Evolutionary conservation across 2,888 invertebrate species (phyloP).

Genomic region (Amiota minor): DNA sequence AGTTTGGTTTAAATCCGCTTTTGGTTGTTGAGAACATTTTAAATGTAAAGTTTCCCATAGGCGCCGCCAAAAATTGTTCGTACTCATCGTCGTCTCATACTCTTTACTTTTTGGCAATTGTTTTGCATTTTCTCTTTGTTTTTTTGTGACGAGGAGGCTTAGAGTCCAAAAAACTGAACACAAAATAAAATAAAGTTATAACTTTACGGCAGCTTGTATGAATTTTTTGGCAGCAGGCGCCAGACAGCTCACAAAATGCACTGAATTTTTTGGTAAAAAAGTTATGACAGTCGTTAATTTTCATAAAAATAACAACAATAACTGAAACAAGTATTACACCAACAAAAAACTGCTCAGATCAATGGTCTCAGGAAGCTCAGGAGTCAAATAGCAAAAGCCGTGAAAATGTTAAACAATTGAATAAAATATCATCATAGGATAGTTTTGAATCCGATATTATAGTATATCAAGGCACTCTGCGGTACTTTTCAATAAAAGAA

Average conservation of each 20-base stretch:
- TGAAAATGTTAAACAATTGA: not conserved
- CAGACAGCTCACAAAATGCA: conserved; percentile 55
- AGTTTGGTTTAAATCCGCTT: not conserved
- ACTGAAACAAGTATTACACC: conserved; percentile 6
- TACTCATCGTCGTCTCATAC: conserved; percentile 36
- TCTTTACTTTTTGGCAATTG: conserved; percentile 33
- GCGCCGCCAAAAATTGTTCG: conserved; percentile 46
- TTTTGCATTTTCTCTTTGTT: conserved; percentile 34
- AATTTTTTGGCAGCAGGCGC: conserved; percentile 53
- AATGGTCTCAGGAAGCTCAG: no score
- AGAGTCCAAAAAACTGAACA: conserved; percentile 17
- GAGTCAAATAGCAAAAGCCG: not conserved
- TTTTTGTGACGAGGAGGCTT: conserved; percentile 49
- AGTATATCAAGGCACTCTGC: no score
- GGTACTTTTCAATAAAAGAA: no score
- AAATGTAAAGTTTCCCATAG: conserved; percentile 40
- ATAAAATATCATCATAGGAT: no score
- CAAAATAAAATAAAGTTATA: conserved; percentile 52
- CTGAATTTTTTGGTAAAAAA: conserved; percentile 48
- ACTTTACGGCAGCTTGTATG: conserved; percentile 62
- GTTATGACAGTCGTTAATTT: conserved; percentile 58
- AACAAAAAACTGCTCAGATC: no score
- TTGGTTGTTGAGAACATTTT: conserved; percentile 14
- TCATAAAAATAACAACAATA: not conserved
- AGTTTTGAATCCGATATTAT: no score